Percentiles rank a stretch among this genome's conserved stretches.
Conservation (phyloP, 1,140 invertebrate genomes). For the Ceratina australensis region DNA sequence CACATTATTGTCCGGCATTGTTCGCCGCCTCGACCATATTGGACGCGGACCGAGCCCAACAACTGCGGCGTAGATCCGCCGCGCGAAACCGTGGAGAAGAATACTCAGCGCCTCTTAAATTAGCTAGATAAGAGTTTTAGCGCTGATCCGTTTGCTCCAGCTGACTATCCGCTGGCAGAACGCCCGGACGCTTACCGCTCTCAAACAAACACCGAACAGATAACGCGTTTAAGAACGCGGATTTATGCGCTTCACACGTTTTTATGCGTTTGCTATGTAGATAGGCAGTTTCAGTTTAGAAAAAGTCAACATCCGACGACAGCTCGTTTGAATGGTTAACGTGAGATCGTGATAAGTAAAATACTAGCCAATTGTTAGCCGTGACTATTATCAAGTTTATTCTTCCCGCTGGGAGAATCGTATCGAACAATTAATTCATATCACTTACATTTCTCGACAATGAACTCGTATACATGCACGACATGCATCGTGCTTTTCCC, state of each 20-base stretch:
- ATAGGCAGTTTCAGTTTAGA: neutral
- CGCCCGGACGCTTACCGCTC: neutral
- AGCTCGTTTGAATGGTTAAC: no score
- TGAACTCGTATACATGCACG: no score
- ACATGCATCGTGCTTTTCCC: no score
- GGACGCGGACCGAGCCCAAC: constrained; percentile 1
- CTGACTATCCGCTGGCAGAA: constrained; percentile 16
- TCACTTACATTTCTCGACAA: no score
- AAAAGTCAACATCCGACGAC: no score
- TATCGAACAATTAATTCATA: no score
- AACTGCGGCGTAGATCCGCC: constrained; percentile 47
- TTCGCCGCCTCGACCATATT: constrained; percentile 44
- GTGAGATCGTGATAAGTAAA: no score
- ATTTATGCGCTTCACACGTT: constrained; percentile 11
- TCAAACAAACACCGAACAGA: neutral
- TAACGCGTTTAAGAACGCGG: constrained; percentile 26
- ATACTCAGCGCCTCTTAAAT: constrained; percentile 45
- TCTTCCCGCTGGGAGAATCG: no score
- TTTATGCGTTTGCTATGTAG: constrained; percentile 4
- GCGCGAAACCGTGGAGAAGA: constrained; percentile 27
- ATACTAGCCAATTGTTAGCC: no score
- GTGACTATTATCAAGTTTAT: no score
- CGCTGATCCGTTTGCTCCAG: constrained; percentile 19
- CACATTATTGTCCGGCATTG: constrained; percentile 57
- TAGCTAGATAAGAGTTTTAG: constrained; percentile 58